Evolutionary conservation across 1,140 invertebrate species (phyloP).

Genomic region (Bombus polaris): DNA sequence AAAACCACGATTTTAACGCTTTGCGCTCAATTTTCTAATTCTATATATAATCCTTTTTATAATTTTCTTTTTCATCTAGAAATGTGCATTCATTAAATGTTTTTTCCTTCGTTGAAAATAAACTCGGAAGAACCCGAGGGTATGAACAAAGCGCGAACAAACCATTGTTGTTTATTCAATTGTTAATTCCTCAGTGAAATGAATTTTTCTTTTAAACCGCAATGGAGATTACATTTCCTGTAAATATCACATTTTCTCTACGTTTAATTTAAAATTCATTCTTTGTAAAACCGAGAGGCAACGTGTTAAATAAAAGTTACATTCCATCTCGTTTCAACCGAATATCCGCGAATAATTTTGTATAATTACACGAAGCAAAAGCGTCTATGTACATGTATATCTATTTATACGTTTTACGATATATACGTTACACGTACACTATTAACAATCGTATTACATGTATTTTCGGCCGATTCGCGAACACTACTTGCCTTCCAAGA

Average conservation of each 20-base stretch:
- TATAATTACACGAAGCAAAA: not conserved
- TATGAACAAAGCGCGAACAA: not conserved
- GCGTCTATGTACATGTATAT: constrained; percentile 7
- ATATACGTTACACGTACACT: constrained; percentile 13
- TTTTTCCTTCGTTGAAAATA: not conserved
- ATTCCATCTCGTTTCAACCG: no score
- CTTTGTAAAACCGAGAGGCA: not conserved
- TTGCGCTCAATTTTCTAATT: not conserved
- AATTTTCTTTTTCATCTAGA: not conserved
- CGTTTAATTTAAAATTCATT: not conserved
- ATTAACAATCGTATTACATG: constrained; percentile 64
- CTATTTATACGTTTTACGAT: not conserved
- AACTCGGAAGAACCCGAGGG: not conserved
- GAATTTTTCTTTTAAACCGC: not conserved
- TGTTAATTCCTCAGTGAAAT: not conserved
- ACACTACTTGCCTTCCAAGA: constrained; percentile 72
- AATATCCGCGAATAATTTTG: not conserved
- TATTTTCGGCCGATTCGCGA: constrained; percentile 75
- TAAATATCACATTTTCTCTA: not conserved
- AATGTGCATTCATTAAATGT: not conserved
- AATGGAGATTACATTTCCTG: not conserved
- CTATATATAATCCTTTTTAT: not conserved
- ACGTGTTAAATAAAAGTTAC: not conserved
- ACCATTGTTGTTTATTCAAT: not conserved
- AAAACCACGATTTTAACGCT: not conserved